A percentile compares a stretch with the other conserved stretches of the same genome.
Conservation (phyloP, 1,140 invertebrate genomes). For the Micrasema minimum region DNA sequence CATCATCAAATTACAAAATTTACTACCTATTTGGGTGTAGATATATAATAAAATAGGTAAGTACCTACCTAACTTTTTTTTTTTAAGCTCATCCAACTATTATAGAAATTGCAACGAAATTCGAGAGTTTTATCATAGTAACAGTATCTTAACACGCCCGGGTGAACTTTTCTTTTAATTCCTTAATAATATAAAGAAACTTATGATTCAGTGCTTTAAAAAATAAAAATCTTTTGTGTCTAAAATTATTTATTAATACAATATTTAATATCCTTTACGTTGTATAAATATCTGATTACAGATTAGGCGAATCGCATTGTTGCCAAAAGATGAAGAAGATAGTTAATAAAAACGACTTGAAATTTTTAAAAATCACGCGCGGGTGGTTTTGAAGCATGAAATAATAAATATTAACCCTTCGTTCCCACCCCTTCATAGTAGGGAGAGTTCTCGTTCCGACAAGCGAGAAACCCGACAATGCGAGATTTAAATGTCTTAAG, state of each 20-base stretch:
- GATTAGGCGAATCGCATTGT: slow-evolving; percentile 15
- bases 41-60: too few species aligned
- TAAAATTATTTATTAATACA: background rate
- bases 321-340: background rate
- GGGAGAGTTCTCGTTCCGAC: slow-evolving; percentile 42
- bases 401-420: slow-evolving; percentile 9
- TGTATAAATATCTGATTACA: slow-evolving; percentile 21
- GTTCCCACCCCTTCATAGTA: background rate
- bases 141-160: too few species aligned
- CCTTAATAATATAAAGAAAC: too few species aligned
- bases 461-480: slow-evolving; percentile 51
- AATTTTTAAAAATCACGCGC: slow-evolving; percentile 28
- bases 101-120: too few species aligned
- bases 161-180: too few species aligned
- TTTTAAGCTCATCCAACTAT: too few species aligned
- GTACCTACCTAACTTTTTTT: too few species aligned
- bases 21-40: too few species aligned
- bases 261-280: slow-evolving; percentile 18
- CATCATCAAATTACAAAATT: too few species aligned
- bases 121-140: too few species aligned
- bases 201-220: too few species aligned
- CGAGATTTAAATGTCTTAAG: slow-evolving; percentile 48
- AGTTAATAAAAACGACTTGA: background rate
- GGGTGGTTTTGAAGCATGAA: slow-evolving; percentile 24
- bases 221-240: background rate